Conservation (phyloP, 2,888 invertebrate genomes). For the Adelognathus sp. region DNA sequence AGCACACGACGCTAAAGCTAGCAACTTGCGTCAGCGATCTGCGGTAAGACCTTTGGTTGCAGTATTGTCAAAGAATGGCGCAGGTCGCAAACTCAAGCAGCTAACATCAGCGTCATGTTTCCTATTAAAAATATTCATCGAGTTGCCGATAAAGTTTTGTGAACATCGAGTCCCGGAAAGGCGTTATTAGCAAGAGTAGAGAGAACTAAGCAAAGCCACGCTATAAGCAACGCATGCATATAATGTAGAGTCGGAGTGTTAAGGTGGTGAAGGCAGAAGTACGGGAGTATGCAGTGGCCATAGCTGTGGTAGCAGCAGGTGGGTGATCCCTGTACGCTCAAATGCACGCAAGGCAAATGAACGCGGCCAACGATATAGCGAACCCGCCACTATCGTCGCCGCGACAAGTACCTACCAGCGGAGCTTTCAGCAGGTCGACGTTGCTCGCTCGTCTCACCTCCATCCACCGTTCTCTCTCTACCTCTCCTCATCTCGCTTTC, state of each 20-base stretch:
- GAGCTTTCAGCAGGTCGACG: slow-evolving; percentile 31
- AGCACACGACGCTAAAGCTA: too few relatives aligned
- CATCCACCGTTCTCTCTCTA: neutral
- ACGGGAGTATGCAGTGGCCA: slow-evolving; percentile 13
- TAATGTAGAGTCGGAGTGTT: neutral
- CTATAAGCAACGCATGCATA: neutral
- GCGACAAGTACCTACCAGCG: slow-evolving; percentile 40
- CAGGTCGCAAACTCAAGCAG: too few relatives aligned
- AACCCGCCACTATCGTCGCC: slow-evolving; percentile 14
- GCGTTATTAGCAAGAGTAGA: neutral
- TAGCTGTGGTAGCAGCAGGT: slow-evolving; percentile 41
- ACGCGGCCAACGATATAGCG: slow-evolving; percentile 25
- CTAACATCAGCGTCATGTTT: too few relatives aligned
- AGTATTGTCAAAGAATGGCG: too few relatives aligned
- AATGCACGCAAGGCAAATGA: slow-evolving; percentile 41
- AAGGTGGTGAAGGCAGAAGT: neutral
- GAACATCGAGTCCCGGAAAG: slow-evolving; percentile 34
- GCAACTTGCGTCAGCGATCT: too few relatives aligned
- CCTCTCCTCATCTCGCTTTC: slow-evolving; percentile 11
- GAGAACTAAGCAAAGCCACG: neutral
- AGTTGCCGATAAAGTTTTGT: slow-evolving; percentile 55
- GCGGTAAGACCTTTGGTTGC: too few relatives aligned
- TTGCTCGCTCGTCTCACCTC: slow-evolving; percentile 9
- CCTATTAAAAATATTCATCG: slow-evolving; percentile 59
- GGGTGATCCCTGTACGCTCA: slow-evolving; percentile 38